Evolutionary conservation across 2,797 vertebrate genomes (phyloP).

Genomic region (Ptychadena robeensis): DNA sequence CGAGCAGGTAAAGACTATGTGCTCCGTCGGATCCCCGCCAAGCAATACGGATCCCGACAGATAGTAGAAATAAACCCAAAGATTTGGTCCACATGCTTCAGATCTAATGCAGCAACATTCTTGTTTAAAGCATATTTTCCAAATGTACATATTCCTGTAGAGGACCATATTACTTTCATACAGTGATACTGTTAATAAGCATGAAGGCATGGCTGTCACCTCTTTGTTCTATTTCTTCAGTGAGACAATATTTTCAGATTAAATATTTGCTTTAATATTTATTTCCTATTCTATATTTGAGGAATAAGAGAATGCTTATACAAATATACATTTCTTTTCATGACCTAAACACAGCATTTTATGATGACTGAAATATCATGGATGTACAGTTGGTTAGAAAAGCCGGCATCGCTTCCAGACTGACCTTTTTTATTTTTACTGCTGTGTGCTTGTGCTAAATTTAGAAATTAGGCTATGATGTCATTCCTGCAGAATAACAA

Average conservation of each 20-base stretch:
- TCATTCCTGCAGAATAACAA: slow-evolving; percentile 55
- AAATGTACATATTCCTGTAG: no score
- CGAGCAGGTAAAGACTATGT: no score
- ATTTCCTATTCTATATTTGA: neutral
- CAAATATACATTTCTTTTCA: slow-evolving; percentile 1
- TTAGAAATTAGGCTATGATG: slow-evolving; percentile 55
- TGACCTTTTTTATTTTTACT: slow-evolving; percentile 51
- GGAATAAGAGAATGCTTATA: neutral
- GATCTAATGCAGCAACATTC: no score
- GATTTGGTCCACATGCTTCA: no score
- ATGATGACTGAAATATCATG: slow-evolving; percentile 1
- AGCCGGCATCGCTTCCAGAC: slow-evolving; percentile 23
- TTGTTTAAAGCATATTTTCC: no score
- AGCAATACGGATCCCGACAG: no score
- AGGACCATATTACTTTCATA: no score
- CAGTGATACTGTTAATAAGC: no score
- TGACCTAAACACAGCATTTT: neutral
- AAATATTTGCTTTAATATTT: no score
- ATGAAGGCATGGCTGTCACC: no score
- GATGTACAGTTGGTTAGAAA: slow-evolving; percentile 14
- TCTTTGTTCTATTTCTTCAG: neutral
- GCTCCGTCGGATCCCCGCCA: no score
- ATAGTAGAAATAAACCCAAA: no score
- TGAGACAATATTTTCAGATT: neutral
- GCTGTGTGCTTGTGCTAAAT: slow-evolving; percentile 43